A percentile compares a stretch with the other conserved stretches of the same genome.
phyloP scores from a whole-genome alignment of 2,797 vertebrate species.

The Labroides dimidiatus region DNA sequence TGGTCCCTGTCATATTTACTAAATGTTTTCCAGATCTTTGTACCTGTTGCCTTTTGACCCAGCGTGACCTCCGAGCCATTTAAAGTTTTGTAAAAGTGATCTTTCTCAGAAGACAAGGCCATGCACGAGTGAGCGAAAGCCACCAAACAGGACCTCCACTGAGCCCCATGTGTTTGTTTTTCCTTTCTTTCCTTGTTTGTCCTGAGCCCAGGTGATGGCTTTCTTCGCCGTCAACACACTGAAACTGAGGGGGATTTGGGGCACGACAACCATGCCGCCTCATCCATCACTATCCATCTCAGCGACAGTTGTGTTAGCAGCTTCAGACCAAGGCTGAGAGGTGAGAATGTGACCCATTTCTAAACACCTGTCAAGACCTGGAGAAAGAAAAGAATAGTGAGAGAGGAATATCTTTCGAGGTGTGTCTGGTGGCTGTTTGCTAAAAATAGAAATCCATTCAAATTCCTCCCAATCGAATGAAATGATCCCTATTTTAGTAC shows the following conservation, averaged over 20 bases:
- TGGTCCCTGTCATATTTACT: slow-evolving; percentile 25
- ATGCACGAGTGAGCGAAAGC: slow-evolving; percentile 62
- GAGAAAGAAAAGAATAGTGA: slow-evolving; percentile 54
- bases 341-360: slow-evolving; percentile 58
- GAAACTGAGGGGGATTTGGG: slow-evolving; percentile 58
- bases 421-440: slow-evolving; percentile 45
- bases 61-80: slow-evolving; percentile 7
- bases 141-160: slow-evolving; percentile 64
- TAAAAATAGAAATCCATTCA: slow-evolving; percentile 57
- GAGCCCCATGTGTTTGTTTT: slow-evolving; percentile 72
- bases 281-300: slow-evolving; percentile 71
- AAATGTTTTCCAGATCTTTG: slow-evolving; percentile 34
- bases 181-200: slow-evolving; percentile 68
- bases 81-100: slow-evolving; percentile 46
- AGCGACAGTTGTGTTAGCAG: slow-evolving; percentile 25
- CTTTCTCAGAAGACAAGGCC: slow-evolving; percentile 55
- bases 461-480: slow-evolving; percentile 22
- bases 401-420: slow-evolving; percentile 47
- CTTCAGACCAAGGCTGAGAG: slow-evolving; percentile 27
- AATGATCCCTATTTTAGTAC: slow-evolving; percentile 4
- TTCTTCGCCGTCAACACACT: slow-evolving; percentile 45
- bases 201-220: slow-evolving; percentile 50
- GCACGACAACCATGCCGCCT: slow-evolving; percentile 53
- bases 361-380: slow-evolving; percentile 70
- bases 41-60: slow-evolving; percentile 47